phyloP scores from a whole-genome alignment of 2,797 vertebrate genomes.

The Acipenser transmontanus region DNA sequence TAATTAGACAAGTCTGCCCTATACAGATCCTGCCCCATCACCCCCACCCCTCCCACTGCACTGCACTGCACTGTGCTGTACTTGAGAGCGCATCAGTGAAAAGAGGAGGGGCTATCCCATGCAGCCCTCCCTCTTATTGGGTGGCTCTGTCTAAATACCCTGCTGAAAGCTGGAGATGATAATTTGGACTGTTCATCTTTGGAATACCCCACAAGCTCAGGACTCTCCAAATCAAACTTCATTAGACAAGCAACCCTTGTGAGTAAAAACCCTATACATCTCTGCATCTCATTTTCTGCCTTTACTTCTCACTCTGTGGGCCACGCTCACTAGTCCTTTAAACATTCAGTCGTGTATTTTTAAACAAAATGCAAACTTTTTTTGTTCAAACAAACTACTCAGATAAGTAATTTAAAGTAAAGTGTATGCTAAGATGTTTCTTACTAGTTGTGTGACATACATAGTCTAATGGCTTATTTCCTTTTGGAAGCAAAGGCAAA shows the following conservation, averaged over 20 bases:
- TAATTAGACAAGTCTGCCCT: too few relatives aligned
- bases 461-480: too few relatives aligned
- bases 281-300: not conserved
- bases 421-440: not conserved
- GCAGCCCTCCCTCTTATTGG: conserved; percentile 39
- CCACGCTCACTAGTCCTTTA: too few relatives aligned
- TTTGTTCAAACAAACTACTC: not conserved
- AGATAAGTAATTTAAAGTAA: not conserved
- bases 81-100: not conserved
- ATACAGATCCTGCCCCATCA: too few relatives aligned
- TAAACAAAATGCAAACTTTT: not conserved
- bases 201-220: not conserved
- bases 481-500: too few relatives aligned
- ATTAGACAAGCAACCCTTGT: not conserved
- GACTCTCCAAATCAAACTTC: not conserved
- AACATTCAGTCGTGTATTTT: not conserved
- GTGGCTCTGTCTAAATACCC: conserved; percentile 34
- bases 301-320: not conserved
- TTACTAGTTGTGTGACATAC: not conserved
- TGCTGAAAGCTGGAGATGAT: conserved; percentile 19
- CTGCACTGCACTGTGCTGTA: too few relatives aligned
- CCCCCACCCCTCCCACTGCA: too few relatives aligned
- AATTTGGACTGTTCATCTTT: conserved; percentile 9
- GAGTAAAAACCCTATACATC: not conserved
- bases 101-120: conserved; percentile 10